These are phyloP conservation scores for Pristis pectinata DNA, from an alignment of 2,797 vertebrate species.

Conservation along the genomic window DNA sequence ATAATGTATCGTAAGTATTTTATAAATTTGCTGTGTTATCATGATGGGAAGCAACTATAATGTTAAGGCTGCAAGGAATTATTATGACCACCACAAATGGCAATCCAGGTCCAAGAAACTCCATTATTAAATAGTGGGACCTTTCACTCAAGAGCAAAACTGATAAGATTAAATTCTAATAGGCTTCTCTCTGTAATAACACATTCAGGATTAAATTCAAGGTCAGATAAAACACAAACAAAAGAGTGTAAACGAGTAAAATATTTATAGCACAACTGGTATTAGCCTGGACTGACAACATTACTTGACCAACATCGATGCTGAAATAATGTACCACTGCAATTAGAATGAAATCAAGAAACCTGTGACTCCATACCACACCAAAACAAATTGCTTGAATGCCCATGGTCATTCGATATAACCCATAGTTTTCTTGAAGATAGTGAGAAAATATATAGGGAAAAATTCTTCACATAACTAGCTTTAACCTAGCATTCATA, in stretches of 20 bases:
- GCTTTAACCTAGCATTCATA: not conserved
- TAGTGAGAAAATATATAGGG: not conserved
- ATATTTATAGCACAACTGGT: not conserved
- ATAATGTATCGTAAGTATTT: not conserved
- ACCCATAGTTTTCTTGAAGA: not conserved
- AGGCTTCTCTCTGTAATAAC: not conserved
- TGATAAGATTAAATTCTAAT: not conserved
- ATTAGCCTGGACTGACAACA: not conserved
- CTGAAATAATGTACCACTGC: not conserved
- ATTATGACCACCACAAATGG: not conserved
- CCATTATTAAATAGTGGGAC: not conserved
- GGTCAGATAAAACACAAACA: not conserved
- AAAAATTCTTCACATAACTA: not conserved
- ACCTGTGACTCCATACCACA: not conserved
- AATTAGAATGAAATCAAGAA: not conserved
- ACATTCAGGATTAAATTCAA: not conserved
- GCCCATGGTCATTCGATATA: not conserved
- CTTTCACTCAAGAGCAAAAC: not conserved
- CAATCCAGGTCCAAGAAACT: not conserved
- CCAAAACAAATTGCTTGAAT: not conserved
- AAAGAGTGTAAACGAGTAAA: not conserved
- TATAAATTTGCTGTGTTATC: not conserved
- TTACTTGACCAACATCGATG: not conserved
- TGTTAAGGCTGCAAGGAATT: not conserved
- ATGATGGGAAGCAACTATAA: not conserved